phyloP scores from a whole-genome alignment of 2,888 invertebrate species.

The Ormyrus rosae region DNA sequence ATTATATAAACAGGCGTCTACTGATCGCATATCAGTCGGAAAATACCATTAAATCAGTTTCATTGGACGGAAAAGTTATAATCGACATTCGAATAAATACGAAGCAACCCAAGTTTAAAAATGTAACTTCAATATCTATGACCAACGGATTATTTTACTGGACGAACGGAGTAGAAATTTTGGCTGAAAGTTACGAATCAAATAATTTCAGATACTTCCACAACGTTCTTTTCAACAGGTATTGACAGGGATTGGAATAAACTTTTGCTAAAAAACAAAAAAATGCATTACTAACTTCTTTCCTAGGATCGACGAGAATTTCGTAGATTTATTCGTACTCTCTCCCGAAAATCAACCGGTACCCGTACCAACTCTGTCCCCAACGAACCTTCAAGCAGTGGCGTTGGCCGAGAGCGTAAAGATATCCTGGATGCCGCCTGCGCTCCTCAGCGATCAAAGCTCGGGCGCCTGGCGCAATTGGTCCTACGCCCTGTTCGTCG shows the following conservation, averaged over 20 bases:
- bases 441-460: constrained; percentile 83
- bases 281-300: not conserved
- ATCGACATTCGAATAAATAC: constrained; percentile 85
- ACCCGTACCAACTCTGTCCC: constrained; percentile 87
- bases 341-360: constrained; percentile 84
- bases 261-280: no score
- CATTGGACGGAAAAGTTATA: constrained; percentile 87
- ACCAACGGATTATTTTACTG: constrained; percentile 90
- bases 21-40: constrained; percentile 85
- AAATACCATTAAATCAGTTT: constrained; percentile 88
- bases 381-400: constrained; percentile 87
- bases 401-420: constrained; percentile 86
- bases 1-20: constrained; percentile 88
- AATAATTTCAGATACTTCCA: constrained; percentile 85
- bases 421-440: constrained; percentile 89
- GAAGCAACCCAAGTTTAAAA: constrained; percentile 84
- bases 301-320: constrained; percentile 75
- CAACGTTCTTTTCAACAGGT: constrained; percentile 82
- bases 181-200: constrained; percentile 87
- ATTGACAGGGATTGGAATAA: constrained; percentile 55
- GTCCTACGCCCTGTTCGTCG: constrained; percentile 86
- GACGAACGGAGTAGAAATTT: constrained; percentile 87
- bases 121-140: constrained; percentile 86
- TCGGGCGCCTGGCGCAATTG: constrained; percentile 84
- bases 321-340: constrained; percentile 75